Conservation (phyloP, 2,888 invertebrate species). For the Ferrisia virgata region DNA sequence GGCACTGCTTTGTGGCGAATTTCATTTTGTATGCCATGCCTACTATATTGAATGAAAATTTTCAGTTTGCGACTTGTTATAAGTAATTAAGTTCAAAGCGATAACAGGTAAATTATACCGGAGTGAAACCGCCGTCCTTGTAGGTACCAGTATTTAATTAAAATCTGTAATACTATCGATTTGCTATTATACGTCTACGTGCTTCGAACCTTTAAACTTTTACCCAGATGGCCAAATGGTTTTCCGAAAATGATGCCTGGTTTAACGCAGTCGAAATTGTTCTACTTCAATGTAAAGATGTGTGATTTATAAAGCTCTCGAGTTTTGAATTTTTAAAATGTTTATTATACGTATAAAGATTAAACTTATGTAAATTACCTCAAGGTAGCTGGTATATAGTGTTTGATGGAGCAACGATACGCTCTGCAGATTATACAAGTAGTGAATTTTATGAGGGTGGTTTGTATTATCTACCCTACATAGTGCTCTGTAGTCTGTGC, state of each 20-base stretch:
- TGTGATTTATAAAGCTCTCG: neutral
- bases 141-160: conserved; percentile 9
- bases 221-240: neutral
- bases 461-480: neutral
- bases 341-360: neutral
- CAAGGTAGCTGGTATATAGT: neutral
- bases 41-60: neutral
- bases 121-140: neutral
- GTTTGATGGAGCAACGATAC: neutral
- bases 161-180: conserved; percentile 8
- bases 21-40: neutral
- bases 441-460: neutral
- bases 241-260: too few relatives aligned
- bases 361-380: conserved; percentile 14
- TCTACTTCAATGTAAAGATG: neutral
- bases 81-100: conserved; percentile 5
- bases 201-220: neutral
- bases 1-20: neutral
- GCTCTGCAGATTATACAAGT: neutral
- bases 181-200: neutral
- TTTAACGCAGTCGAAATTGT: neutral
- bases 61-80: conserved; percentile 9
- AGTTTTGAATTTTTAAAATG: neutral
- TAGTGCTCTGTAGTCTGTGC: neutral
- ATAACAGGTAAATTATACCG: conserved; percentile 5